Evolutionary conservation across 2,113 vertebrate species (phyloP).

Genomic region (Hystrix cristata): DNA sequence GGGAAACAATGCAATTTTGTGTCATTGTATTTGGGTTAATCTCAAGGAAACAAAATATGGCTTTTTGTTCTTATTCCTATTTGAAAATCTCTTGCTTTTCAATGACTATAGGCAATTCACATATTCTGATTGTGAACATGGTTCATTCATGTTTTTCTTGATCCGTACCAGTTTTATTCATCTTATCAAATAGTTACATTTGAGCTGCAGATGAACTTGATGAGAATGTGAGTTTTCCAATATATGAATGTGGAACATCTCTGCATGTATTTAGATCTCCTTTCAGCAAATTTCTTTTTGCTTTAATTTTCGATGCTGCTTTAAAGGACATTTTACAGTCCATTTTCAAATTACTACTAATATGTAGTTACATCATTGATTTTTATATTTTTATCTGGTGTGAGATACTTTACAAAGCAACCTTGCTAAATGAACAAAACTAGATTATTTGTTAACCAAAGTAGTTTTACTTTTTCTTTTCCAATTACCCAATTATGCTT

Average conservation of each 20-base stretch:
- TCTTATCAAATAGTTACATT: conserved; percentile 18
- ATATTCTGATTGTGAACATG: neutral
- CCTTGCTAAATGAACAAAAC: neutral
- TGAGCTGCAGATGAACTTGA: neutral
- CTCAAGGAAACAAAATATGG: neutral
- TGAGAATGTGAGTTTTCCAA: neutral
- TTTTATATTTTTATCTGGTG: neutral
- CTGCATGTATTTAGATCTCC: neutral
- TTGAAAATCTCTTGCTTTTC: conserved; percentile 15
- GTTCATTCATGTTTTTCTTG: neutral
- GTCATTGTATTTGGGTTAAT: neutral
- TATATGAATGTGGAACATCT: neutral
- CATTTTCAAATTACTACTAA: neutral
- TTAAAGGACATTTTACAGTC: neutral
- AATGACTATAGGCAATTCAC: neutral
- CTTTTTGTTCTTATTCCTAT: neutral
- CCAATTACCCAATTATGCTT: neutral
- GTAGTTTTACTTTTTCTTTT: neutral
- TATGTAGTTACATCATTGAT: neutral
- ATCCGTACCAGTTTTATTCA: neutral
- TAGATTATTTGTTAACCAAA: neutral
- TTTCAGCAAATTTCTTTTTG: conserved; percentile 6
- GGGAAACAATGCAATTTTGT: neutral
- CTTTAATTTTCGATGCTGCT: neutral
- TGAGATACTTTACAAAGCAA: neutral